Conservation (phyloP, 30 jellyfish, hydroid and myxozoan species). For the Pseudorhiza aurosa region DNA sequence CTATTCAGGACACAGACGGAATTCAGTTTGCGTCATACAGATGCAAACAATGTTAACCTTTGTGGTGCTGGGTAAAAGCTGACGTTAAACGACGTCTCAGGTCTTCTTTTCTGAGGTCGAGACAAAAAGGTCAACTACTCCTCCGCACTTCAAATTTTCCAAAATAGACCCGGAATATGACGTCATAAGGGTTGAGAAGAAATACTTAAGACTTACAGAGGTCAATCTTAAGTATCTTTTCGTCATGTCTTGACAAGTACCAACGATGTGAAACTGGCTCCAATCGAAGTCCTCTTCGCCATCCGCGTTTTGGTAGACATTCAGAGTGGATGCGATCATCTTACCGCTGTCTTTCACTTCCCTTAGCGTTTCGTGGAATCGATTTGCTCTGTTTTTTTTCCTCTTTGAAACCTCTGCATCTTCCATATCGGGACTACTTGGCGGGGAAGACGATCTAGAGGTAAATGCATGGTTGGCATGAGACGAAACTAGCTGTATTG, state of each 20-base stretch:
- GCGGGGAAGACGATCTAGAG: slow-evolving; percentile 31
- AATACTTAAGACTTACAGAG: slow-evolving; percentile 59
- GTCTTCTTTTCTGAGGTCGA: too few species aligned
- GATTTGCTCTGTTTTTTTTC: slow-evolving; percentile 78
- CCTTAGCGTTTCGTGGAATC: slow-evolving; percentile 65
- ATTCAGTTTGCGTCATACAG: too few species aligned
- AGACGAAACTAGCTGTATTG: not conserved
- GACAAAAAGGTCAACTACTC: too few species aligned
- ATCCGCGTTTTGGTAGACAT: slow-evolving; percentile 43
- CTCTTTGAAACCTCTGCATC: slow-evolving; percentile 61
- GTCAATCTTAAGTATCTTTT: slow-evolving; percentile 87
- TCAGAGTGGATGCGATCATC: slow-evolving; percentile 35
- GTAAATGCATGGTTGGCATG: not conserved
- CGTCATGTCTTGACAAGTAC: slow-evolving; percentile 80
- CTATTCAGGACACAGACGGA: too few species aligned
- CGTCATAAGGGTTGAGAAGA: too few species aligned
- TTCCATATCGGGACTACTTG: slow-evolving; percentile 28
- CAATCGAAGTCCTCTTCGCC: slow-evolving; percentile 72
- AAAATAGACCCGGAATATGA: too few species aligned
- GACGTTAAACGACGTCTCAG: too few species aligned
- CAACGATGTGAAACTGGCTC: slow-evolving; percentile 89
- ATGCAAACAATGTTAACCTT: too few species aligned
- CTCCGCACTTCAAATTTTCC: too few species aligned
- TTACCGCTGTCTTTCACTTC: slow-evolving; percentile 18
- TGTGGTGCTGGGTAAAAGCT: too few species aligned